Evolutionary conservation across 2,797 vertebrate genomes (phyloP).

Genomic region (Urophycis tenuis): DNA sequence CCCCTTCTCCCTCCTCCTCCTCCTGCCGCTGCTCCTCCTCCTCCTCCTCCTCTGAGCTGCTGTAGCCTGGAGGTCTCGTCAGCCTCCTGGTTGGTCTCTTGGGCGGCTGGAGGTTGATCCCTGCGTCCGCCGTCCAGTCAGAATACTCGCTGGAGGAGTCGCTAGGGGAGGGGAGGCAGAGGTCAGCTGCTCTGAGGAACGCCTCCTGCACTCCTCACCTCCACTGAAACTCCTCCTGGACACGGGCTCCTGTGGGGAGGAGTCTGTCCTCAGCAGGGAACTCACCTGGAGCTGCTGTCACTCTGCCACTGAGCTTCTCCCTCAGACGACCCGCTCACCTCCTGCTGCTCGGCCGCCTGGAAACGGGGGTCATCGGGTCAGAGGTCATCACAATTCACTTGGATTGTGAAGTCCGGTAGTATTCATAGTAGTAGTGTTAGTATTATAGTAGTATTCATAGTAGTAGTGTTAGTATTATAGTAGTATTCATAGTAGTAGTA

Average conservation of each 20-base stretch:
- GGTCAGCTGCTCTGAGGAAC: not conserved
- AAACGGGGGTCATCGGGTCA: slow-evolving; percentile 21
- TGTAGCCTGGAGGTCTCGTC: slow-evolving; percentile 75
- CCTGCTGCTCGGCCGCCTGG: slow-evolving; percentile 78
- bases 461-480: no score
- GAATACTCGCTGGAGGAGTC: slow-evolving; percentile 97
- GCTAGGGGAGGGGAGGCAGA: slow-evolving; percentile 56
- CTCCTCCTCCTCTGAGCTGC: slow-evolving; percentile 88
- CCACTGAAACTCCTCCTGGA: no score
- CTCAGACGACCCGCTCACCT: slow-evolving; percentile 80
- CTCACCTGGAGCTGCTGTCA: slow-evolving; percentile 91
- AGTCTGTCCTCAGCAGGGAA: no score
- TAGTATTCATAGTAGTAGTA: no score
- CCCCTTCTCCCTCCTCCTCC: slow-evolving; percentile 43
- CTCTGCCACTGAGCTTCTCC: slow-evolving; percentile 86
- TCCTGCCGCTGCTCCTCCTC: slow-evolving; percentile 33
- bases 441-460: no score
- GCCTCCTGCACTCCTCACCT: no score
- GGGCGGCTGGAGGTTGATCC: slow-evolving; percentile 96
- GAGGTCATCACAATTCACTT: no score
- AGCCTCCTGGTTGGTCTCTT: slow-evolving; percentile 85
- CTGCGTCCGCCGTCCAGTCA: slow-evolving; percentile 97
- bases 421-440: no score
- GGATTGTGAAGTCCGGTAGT: no score
- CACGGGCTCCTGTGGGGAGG: no score